Base-by-base conservation (phyloP, 1,140 invertebrate species). In the Formica selysi region DNA sequence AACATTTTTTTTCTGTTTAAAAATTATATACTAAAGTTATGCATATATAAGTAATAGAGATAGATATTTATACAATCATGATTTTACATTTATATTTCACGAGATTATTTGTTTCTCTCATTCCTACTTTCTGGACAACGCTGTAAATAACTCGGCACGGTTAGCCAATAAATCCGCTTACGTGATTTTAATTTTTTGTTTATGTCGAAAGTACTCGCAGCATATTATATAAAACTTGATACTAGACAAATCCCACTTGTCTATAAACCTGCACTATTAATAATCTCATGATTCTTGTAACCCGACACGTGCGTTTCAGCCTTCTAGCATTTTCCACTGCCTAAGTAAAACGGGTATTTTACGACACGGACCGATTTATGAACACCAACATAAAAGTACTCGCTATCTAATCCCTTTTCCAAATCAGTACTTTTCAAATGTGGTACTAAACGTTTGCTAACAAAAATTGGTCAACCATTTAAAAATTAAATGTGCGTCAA, bases 191-290 rank as follows among this genome's bases (percentile, higher is more conserved):
- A 54, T 74, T 59, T 32, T 32, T 57, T 59, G n/a, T 59, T 74
- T 74, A 74, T n/a, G 32, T 74, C 16, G 26, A 76, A 64, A 41
- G 54, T 19, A n/a, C 16, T 32, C 6, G n/a, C 26, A 44, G 38
- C 19, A 19, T 11, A 44, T 67, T 79, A 67, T 51, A 41, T 65
- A 67, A 68, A 79, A 79, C 44, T 36, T 51, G 76, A 79, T 54
- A 36, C 61, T 78, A 11, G 26, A 19, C 26, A 48, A 26, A 64
- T 38, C 22, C 36, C 38, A 36, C 38, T 79, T 51, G 11, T 68
- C 44, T 68, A 32, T 13, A 80, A 67, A 67, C 2, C n/a, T 68
- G 3, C 7, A 32, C 19, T 68, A 54, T 79, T 68, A 80, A 78
- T 48, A 68, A 68, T 68, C 7, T 22, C 44, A 10, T 67, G 61